Conservation (phyloP, 2,888 invertebrate species). For the Caenorhabditis angaria region DNA sequence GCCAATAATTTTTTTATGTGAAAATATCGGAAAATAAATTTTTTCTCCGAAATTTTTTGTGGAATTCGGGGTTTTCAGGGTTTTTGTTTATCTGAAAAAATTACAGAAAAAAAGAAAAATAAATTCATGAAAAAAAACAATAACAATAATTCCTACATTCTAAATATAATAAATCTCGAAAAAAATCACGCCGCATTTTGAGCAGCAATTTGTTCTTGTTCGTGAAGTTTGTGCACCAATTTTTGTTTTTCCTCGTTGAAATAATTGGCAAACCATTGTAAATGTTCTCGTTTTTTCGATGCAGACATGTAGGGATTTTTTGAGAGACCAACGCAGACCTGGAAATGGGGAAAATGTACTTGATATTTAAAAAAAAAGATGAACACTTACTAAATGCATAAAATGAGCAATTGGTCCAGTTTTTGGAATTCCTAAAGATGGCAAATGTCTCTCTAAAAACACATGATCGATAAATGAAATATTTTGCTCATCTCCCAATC, state of each 20-base stretch:
- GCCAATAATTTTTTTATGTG: too few species aligned
- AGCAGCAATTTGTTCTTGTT: constrained; percentile 56
- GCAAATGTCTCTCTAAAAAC: constrained; percentile 86
- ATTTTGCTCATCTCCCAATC: constrained; percentile 75
- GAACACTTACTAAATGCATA: constrained; percentile 90
- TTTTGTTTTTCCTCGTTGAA: constrained; percentile 57
- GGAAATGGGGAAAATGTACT: constrained; percentile 6
- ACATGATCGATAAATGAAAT: constrained; percentile 90
- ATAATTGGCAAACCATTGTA: constrained; percentile 85
- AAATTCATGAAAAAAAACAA: constrained; percentile 10
- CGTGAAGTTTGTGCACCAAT: constrained; percentile 54
- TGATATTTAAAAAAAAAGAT: constrained; percentile 4
- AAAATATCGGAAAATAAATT: too few species aligned
- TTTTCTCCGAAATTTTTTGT: too few species aligned
- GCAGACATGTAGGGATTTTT: constrained; percentile 91
- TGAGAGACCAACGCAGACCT: constrained; percentile 80
- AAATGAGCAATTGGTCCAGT: constrained; percentile 92
- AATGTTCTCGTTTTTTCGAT: constrained; percentile 86
- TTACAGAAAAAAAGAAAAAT: constrained; percentile 8
- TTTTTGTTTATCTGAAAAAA: too few species aligned
- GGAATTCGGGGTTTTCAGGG: neutral
- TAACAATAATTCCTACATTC: constrained; percentile 4
- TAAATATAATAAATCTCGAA: neutral
- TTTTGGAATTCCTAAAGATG: constrained; percentile 83
- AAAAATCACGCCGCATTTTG: constrained; percentile 37